phyloP scores from a whole-genome alignment of 2,113 vertebrate genomes.

The Fregetta grallaria region DNA sequence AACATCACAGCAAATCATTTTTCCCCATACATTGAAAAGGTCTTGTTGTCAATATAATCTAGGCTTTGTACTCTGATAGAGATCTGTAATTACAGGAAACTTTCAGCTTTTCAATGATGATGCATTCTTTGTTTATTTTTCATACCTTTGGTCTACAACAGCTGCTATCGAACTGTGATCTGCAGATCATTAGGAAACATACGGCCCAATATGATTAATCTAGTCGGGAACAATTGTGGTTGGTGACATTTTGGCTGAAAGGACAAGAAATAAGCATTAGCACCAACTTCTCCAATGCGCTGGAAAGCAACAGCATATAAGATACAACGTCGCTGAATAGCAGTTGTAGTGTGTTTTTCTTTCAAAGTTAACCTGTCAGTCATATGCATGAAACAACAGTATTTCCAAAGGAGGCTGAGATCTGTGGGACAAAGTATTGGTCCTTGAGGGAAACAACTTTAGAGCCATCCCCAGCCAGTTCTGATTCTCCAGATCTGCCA shows the following conservation, averaged over 20 bases:
- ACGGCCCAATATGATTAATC: conserved; percentile 29
- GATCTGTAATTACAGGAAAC: conserved; percentile 2
- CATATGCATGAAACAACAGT: neutral
- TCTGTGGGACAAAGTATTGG: neutral
- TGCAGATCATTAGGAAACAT: conserved; percentile 25
- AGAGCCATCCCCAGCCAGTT: neutral
- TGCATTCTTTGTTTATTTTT: conserved; percentile 35
- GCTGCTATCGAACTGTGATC: conserved; percentile 15
- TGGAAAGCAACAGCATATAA: neutral
- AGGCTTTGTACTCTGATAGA: neutral
- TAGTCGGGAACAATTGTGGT: neutral
- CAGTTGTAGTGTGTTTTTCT: neutral
- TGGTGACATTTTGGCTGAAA: neutral
- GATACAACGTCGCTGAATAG: neutral
- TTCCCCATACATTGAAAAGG: neutral
- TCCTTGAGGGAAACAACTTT: neutral
- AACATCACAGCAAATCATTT: neutral
- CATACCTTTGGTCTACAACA: neutral
- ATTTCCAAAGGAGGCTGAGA: neutral
- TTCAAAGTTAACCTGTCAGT: neutral
- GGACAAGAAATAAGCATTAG: neutral
- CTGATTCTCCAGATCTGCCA: neutral
- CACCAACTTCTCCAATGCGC: neutral
- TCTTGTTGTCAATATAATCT: neutral
- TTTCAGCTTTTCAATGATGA: neutral